A percentile compares a stretch with the other conserved stretches of the same genome.
Evolutionary conservation across 2,888 invertebrate genomes (phyloP).

Genomic region (Acrocera orbiculus): DNA sequence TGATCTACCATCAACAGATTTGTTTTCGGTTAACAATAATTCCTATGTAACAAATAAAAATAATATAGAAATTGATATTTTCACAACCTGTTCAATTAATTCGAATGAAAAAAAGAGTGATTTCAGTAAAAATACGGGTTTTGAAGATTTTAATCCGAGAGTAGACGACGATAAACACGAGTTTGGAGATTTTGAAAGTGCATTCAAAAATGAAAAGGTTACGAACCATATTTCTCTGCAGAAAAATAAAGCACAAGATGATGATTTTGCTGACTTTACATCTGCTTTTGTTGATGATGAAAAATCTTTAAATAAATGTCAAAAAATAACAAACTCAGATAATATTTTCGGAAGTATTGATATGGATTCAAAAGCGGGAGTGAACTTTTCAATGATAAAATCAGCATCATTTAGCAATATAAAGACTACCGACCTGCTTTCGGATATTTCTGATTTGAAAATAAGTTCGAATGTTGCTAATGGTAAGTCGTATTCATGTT

Average conservation of each 20-base stretch:
- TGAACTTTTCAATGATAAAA: too few relatives aligned
- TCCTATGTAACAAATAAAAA: conserved; percentile 16
- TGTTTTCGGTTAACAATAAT: conserved; percentile 19
- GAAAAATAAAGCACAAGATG: conserved; percentile 20
- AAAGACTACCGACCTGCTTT: too few relatives aligned
- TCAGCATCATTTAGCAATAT: too few relatives aligned
- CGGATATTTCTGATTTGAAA: too few relatives aligned
- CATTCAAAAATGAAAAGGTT: too few relatives aligned
- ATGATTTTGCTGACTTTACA: conserved; percentile 68
- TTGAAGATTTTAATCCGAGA: conserved; percentile 30
- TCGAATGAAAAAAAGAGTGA: conserved; percentile 23
- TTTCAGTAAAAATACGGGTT: conserved; percentile 31
- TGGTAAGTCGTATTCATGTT: too few relatives aligned
- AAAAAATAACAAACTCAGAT: too few relatives aligned
- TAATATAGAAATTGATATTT: conserved; percentile 39
- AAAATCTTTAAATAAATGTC: background rate
- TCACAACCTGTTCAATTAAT: conserved; percentile 33
- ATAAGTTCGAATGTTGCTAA: too few relatives aligned
- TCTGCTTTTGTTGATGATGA: conserved; percentile 41
- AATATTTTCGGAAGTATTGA: too few relatives aligned
- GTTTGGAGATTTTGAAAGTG: conserved; percentile 63
- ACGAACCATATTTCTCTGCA: too few relatives aligned
- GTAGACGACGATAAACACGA: conserved; percentile 37
- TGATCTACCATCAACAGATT: conserved; percentile 24
- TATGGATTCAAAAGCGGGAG: too few relatives aligned